phyloP scores from a whole-genome alignment of 2,888 invertebrate species.

The Pterobdella sp. region DNA sequence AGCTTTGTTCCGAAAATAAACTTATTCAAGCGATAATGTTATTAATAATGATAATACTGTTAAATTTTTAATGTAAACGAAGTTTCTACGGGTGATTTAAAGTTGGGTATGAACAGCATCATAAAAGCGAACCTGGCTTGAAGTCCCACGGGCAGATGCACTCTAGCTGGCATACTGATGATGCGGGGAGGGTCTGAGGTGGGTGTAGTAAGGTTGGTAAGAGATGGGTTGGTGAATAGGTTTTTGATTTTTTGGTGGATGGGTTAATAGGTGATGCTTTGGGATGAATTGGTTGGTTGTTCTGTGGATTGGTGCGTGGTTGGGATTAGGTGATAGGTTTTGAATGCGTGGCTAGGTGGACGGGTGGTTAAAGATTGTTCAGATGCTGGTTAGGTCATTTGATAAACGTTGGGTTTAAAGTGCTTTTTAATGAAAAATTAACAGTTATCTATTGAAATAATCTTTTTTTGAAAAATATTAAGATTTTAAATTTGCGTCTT shows the following conservation, averaged over 20 bases:
- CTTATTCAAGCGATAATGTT: too few species aligned
- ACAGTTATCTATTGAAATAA: too few species aligned
- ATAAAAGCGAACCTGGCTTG: constrained; percentile 7
- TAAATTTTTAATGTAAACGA: too few species aligned
- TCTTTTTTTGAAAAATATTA: too few species aligned
- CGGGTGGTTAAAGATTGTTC: not conserved
- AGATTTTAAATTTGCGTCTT: too few species aligned
- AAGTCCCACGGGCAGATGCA: constrained; percentile 13
- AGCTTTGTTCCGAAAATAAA: too few species aligned
- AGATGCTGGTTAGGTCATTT: not conserved
- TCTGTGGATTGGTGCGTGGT: not conserved
- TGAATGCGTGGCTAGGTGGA: not conserved
- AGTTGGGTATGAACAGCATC: too few species aligned
- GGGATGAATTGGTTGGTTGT: not conserved
- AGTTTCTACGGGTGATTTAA: too few species aligned
- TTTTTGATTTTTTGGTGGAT: not conserved
- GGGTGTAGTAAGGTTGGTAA: not conserved
- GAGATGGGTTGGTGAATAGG: not conserved
- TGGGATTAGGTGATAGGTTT: not conserved
- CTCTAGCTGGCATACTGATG: constrained; percentile 6
- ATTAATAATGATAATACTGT: too few species aligned
- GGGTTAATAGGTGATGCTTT: not conserved
- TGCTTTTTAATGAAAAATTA: too few species aligned
- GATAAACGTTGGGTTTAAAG: too few species aligned
- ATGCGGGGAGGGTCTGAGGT: constrained; percentile 13